A percentile compares a stretch with the other conserved stretches of the same genome.
Conservation (phyloP, 2,888 invertebrate species). For the Tetanocera ferruginea region DNA sequence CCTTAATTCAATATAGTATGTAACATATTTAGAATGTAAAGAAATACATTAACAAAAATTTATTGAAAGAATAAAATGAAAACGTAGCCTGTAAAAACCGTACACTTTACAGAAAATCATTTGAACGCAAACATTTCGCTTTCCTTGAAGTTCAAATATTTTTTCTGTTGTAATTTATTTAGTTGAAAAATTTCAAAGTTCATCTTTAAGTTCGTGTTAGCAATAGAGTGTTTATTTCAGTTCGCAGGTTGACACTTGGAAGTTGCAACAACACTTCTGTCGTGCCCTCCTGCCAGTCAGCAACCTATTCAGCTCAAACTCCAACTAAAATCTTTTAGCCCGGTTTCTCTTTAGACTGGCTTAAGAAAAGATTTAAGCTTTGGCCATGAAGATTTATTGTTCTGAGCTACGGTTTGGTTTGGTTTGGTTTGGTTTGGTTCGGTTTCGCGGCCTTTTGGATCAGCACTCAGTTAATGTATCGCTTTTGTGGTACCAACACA, state of each 20-base stretch:
- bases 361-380: slow-evolving; percentile 6
- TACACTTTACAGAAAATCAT: not conserved
- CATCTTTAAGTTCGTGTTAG: not conserved
- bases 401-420: slow-evolving; percentile 1
- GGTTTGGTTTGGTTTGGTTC: not conserved
- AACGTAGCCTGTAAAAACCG: not conserved
- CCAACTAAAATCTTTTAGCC: not conserved
- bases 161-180: not conserved
- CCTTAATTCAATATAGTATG: too few relatives aligned
- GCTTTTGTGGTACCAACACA: not conserved
- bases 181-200: not conserved
- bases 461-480: not conserved
- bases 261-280: not conserved
- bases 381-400: slow-evolving; percentile 20
- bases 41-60: not conserved
- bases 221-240: not conserved
- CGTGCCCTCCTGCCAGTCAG: not conserved
- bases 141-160: too few relatives aligned
- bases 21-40: not conserved
- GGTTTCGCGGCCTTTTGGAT: not conserved
- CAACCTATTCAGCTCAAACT: not conserved
- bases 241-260: slow-evolving; percentile 2
- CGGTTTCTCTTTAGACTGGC: not conserved
- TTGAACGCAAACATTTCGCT: not conserved
- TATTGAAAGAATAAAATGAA: not conserved